Base-by-base conservation (phyloP, 1,140 invertebrate genomes). In the Arion vulgaris region DNA sequence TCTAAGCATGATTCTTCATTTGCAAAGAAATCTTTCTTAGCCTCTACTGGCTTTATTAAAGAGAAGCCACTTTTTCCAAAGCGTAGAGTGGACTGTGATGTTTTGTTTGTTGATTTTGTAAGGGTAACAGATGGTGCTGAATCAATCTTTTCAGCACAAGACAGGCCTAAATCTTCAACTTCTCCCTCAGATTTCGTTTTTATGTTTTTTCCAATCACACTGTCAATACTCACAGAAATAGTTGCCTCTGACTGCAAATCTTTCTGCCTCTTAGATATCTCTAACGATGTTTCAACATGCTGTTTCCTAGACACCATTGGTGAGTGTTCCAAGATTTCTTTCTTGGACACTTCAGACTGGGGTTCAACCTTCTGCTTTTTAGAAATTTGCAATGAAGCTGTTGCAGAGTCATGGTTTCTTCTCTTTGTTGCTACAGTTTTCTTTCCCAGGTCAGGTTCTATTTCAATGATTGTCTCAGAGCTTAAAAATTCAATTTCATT, bases 31-130 rank as follows among this genome's bases (percentile, higher is more conserved):
- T 36, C 69, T 36, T 23, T 72, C 34, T 72, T 72, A 9, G 17
- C 7, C 34, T 38, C 39, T 41, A 15, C 32, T 62, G 49, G 1
- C 28, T 77, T 77, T 26, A 5, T 11, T 32, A 74, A n/a, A 13
- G 72, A 74, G 19, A 74, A 45, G 15, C 72, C 75, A 32, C 28
- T 66, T 62, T 36, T 77, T 38, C 75, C 75, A 62, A 77, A 77
- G n/a, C 34, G 32, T 13, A 57, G 51, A 7, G 51, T 57, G 5
- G 51, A 62, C 51, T 77, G 57, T 49, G 49, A 77, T 38, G n/a
- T 11, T 19, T 77, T 75, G 7, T 1, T 45, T 32, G 32, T 9
- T 32, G 73, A 17, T 51, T 4, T 17, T 38, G 49, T n/a, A n/a
- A n/a, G n/a, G n/a, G n/a, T 7, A 62, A 62, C 57, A 62, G 57